Percentiles rank a stretch among this genome's conserved stretches.
These are phyloP conservation scores for Amblyjoppa fuscipennis DNA, from an alignment of 2,888 invertebrate genomes.

Conservation along the genomic window DNA sequence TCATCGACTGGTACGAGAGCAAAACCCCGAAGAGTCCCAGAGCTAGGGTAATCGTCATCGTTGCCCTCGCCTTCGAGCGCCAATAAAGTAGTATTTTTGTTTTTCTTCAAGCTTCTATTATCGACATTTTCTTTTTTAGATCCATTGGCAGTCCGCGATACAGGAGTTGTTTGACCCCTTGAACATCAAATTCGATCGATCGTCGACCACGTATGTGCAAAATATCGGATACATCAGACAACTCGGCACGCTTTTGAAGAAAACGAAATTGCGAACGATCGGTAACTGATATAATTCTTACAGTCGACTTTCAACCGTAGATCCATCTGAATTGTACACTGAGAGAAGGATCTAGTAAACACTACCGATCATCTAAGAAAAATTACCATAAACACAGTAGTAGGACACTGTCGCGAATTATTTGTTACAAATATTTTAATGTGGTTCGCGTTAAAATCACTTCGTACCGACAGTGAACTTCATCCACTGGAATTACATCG, in stretches of 20 bases:
- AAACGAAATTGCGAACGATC: not conserved
- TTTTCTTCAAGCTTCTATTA: not conserved
- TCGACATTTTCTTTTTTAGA: not conserved
- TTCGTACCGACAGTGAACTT: slow-evolving; percentile 57
- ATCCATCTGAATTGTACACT: no score
- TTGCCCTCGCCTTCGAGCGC: not conserved
- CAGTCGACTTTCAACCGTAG: no score
- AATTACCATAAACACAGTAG: no score
- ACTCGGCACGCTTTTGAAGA: not conserved
- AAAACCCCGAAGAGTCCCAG: not conserved
- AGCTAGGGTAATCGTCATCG: not conserved
- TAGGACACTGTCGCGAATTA: not conserved
- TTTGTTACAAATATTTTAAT: not conserved
- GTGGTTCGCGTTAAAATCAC: not conserved
- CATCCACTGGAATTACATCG: slow-evolving; percentile 68
- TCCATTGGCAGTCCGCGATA: no score
- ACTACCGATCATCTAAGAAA: no score
- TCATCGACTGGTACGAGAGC: not conserved
- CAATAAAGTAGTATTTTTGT: not conserved
- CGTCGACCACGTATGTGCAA: no score
- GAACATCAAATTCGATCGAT: no score
- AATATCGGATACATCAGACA: not conserved
- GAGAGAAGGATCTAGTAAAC: no score
- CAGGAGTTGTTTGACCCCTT: no score
- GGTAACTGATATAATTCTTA: not conserved